Evolutionary conservation across 2,113 vertebrate species (phyloP), one percentile per base, ranked within the genome.

Genomic region (Macaca fascicularis): DNA sequence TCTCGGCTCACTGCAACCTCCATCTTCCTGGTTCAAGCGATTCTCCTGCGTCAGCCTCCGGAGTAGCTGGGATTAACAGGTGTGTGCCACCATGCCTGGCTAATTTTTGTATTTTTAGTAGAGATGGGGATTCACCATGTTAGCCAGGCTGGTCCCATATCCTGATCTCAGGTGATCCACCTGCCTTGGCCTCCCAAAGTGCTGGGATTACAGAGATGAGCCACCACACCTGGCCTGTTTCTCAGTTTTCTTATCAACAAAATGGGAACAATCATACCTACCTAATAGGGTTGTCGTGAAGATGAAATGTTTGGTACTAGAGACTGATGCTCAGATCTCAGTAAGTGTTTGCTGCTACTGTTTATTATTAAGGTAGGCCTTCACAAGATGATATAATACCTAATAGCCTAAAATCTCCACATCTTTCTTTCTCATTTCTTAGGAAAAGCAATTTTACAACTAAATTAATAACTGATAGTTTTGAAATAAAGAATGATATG

Each of bases 171-270:
- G 27, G 61, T 64, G 11, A 14, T 64, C 27, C 30, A 30, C 61
- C 27, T 64, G 27, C 61, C 12, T 64, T 5, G 13, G 61, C 61
- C 27, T 64, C 25, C 25, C 61, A 64, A 30, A 64, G 27, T 30
- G 30, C 61, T 64, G 61, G 61, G 27, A 64, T 64, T 64, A 30
- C 27, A 64, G 27, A 12, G 27, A 64, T 30, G 61, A 64, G 61
- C 59, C 59, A 61, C 25, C 25, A 12, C 25, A 61, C 59, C 27
- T 6, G 27, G 25, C 61, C 27, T 64, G 61, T 30, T 30, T 64
- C 61, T 64, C 61, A 64, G 83, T 90, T 94, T 97, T 83, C 45
- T 93, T 64, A 81, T 40, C 43, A 87, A 23, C 8, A 78, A 79
- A 86, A 30, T 94, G 72, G 38, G 38, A 93, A 40, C 40, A 89